phyloP scores from a whole-genome alignment of 2,888 invertebrate species.

The Melangyna quadrimaculata region DNA sequence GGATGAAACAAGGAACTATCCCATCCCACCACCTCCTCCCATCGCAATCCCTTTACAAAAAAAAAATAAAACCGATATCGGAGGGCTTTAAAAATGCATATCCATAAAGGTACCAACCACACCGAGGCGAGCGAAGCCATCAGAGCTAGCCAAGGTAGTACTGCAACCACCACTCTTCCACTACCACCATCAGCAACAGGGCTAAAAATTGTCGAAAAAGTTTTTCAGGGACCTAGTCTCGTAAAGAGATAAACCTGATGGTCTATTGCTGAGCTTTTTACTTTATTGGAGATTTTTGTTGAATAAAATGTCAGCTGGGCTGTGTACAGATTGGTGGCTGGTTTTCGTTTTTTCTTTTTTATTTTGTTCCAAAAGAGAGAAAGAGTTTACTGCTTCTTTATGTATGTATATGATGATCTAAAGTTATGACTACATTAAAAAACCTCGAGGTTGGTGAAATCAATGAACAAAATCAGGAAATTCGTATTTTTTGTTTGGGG shows the following conservation, averaged over 20 bases:
- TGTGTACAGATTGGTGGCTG: conserved; percentile 8
- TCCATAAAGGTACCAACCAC: conserved; percentile 53
- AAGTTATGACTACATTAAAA: background rate
- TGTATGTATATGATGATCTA: conserved; percentile 24
- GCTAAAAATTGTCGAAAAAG: conserved; percentile 42
- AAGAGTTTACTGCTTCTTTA: background rate
- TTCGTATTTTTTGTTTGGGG: background rate
- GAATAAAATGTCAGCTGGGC: conserved; percentile 46
- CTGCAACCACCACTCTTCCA: background rate
- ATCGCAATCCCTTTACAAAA: too few species aligned
- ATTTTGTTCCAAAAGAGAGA: background rate
- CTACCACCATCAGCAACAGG: conserved; percentile 44
- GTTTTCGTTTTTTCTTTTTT: background rate
- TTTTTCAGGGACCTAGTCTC: conserved; percentile 17
- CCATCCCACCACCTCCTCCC: background rate
- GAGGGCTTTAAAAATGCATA: conserved; percentile 63
- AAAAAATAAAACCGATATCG: background rate
- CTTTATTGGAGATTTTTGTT: conserved; percentile 53
- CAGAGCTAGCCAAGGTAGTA: background rate
- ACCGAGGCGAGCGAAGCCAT: background rate
- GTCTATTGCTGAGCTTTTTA: conserved; percentile 57
- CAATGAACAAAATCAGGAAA: background rate
- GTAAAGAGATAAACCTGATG: conserved; percentile 60
- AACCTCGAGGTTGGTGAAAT: background rate
- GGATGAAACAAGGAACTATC: conserved; percentile 3